phyloP scores from a whole-genome alignment of 1,140 invertebrate genomes.

The Tribolium castaneum region DNA sequence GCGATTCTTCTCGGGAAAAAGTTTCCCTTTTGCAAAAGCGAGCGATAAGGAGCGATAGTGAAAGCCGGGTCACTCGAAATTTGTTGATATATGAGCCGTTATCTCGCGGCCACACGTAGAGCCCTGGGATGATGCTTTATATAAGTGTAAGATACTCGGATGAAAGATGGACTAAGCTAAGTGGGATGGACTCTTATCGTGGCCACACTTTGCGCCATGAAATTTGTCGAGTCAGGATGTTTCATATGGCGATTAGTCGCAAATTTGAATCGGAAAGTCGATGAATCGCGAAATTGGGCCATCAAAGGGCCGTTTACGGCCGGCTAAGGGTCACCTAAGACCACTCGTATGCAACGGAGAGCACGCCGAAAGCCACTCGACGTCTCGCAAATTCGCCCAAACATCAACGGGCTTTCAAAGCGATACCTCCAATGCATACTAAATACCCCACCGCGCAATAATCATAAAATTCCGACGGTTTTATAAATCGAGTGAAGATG shows the following conservation, averaged over 20 bases:
- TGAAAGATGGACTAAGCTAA: constrained; percentile 39
- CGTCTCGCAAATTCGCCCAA: background rate
- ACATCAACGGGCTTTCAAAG: background rate
- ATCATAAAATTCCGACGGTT: background rate
- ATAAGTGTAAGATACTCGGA: constrained; percentile 35
- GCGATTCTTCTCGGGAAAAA: background rate
- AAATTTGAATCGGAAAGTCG: background rate
- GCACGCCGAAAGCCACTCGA: background rate
- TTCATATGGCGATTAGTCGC: constrained; percentile 28
- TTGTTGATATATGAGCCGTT: constrained; percentile 35
- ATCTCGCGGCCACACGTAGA: constrained; percentile 22
- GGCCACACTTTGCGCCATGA: constrained; percentile 12
- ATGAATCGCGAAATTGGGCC: constrained; percentile 10
- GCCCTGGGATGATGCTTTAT: constrained; percentile 31
- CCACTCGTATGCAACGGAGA: background rate
- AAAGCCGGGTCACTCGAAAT: constrained; percentile 26
- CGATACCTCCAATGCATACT: background rate
- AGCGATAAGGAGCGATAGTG: background rate
- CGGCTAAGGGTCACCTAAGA: background rate
- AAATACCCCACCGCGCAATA: background rate
- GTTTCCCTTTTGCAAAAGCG: background rate
- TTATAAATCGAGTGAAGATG: background rate
- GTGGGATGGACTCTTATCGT: constrained; percentile 38
- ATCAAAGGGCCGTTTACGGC: constrained; percentile 1
- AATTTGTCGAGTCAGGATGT: constrained; percentile 42